These are phyloP conservation scores for Pachymerium ferrugineum DNA, from an alignment of 2,888 invertebrate species.

Conservation along the genomic window DNA sequence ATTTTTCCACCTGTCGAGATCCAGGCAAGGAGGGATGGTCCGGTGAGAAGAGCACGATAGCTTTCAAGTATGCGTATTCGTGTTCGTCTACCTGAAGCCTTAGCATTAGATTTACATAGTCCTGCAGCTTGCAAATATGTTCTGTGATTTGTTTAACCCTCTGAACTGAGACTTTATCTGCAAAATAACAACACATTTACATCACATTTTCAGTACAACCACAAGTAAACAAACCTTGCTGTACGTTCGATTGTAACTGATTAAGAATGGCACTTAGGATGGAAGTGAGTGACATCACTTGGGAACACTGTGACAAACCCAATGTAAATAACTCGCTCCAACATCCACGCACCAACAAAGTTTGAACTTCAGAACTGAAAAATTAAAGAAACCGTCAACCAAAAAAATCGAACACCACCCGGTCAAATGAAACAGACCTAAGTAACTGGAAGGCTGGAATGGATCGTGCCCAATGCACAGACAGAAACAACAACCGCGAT, in stretches of 20 bases:
- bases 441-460: constrained; percentile 75
- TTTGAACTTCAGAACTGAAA: constrained; percentile 71
- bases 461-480: constrained; percentile 82
- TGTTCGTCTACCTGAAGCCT: constrained; percentile 69
- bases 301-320: constrained; percentile 79
- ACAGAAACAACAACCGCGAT: constrained; percentile 80
- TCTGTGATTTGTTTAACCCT: constrained; percentile 67
- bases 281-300: constrained; percentile 68
- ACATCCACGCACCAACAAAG: constrained; percentile 72
- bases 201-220: not conserved
- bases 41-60: constrained; percentile 72
- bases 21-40: constrained; percentile 54
- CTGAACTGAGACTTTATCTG: constrained; percentile 64
- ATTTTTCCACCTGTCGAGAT: constrained; percentile 54
- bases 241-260: constrained; percentile 69
- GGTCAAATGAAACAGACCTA: constrained; percentile 52
- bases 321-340: constrained; percentile 91
- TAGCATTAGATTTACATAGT: constrained; percentile 69
- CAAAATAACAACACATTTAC: not conserved
- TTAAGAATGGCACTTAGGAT: constrained; percentile 75
- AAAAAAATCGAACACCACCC: not conserved
- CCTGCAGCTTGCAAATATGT: constrained; percentile 74
- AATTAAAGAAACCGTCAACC: not conserved
- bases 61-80: constrained; percentile 82
- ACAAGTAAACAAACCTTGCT: constrained; percentile 52